These are phyloP conservation scores for Sycon ciliatum DNA, from an alignment of 37 sponge, comb jelly and placozoan genomes.

Conservation along the genomic window DNA sequence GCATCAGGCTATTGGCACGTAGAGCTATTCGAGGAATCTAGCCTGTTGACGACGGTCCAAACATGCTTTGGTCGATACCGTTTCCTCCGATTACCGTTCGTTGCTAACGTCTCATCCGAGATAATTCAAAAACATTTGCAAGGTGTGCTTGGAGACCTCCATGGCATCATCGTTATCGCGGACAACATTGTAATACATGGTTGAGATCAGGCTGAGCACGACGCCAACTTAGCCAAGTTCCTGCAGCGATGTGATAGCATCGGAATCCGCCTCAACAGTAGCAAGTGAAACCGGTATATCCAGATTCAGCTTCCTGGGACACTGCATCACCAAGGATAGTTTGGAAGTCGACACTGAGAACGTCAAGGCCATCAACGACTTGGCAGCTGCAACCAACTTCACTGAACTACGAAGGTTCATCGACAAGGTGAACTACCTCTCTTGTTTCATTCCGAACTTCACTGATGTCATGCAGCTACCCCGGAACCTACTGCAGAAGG, in stretches of 20 bases:
- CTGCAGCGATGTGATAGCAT: not conserved
- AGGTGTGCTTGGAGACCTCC: slow-evolving; percentile 20
- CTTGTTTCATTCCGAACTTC: not conserved
- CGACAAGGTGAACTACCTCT: not conserved
- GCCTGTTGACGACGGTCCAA: slow-evolving; percentile 45
- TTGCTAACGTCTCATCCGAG: slow-evolving; percentile 33
- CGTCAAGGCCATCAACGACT: slow-evolving; percentile 40
- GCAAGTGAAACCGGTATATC: slow-evolving; percentile 18
- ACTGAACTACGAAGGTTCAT: slow-evolving; percentile 36
- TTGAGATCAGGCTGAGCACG: no score
- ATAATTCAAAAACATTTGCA: slow-evolving; percentile 39
- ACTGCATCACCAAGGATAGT: slow-evolving; percentile 30
- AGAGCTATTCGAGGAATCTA: slow-evolving; percentile 15
- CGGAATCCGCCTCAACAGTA: slow-evolving; percentile 18
- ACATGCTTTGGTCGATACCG: slow-evolving; percentile 28
- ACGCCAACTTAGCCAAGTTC: slow-evolving; percentile 29
- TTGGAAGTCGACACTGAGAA: slow-evolving; percentile 35
- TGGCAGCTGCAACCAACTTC: slow-evolving; percentile 37
- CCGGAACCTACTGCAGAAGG: not conserved
- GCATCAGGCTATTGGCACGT: slow-evolving; percentile 43
- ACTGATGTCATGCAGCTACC: not conserved
- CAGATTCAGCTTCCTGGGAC: slow-evolving; percentile 45
- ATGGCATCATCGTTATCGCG: slow-evolving; percentile 20
- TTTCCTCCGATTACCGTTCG: slow-evolving; percentile 37
- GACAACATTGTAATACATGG: slow-evolving; percentile 33